These are phyloP conservation scores for Drosophila trichaetosa DNA, from an alignment of 2,888 invertebrate species.

Conservation along the genomic window DNA sequence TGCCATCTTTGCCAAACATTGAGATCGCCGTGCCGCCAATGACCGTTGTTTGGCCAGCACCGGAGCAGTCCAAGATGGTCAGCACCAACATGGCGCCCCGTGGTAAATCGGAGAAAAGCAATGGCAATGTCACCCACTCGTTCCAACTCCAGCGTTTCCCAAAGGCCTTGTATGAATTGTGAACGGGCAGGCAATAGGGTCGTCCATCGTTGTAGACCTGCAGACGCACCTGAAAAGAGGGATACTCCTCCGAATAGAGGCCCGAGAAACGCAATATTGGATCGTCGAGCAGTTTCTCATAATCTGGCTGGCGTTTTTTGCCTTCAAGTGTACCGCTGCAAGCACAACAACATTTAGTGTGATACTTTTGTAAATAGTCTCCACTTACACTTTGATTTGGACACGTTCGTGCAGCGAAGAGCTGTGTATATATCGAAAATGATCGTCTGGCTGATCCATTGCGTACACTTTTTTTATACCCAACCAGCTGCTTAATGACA, in stretches of 20 bases:
- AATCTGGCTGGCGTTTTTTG: conserved; percentile 93
- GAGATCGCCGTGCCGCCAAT: conserved; percentile 97
- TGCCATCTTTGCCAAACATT: conserved; percentile 97
- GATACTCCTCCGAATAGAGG: conserved; percentile 92
- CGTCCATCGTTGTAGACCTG: conserved; percentile 93
- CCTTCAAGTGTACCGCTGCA: conserved; percentile 96
- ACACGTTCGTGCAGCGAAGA: conserved; percentile 94
- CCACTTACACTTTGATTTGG: conserved; percentile 95
- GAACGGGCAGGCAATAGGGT: conserved; percentile 93
- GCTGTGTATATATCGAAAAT: conserved; percentile 95
- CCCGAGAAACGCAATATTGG: conserved; percentile 97
- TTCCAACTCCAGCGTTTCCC: conserved; percentile 99
- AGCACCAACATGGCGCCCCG: conserved; percentile 93
- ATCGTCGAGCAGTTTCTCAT: conserved; percentile 93
- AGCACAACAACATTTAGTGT: conserved; percentile 11
- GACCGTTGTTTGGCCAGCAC: conserved; percentile 92
- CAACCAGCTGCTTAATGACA: conserved; percentile 41
- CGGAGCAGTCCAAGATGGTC: conserved; percentile 96
- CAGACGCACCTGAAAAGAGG: conserved; percentile 95
- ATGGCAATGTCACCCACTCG: conserved; percentile 96
- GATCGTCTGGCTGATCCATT: conserved; percentile 88
- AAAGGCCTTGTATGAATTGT: conserved; percentile 96
- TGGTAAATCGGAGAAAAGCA: conserved; percentile 96
- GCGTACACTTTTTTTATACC: conserved; percentile 29
- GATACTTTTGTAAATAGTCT: neutral